Percentiles rank a stretch among this genome's conserved stretches.
Conservation (phyloP, 2,888 invertebrate genomes). For the Cephus pulcher region DNA sequence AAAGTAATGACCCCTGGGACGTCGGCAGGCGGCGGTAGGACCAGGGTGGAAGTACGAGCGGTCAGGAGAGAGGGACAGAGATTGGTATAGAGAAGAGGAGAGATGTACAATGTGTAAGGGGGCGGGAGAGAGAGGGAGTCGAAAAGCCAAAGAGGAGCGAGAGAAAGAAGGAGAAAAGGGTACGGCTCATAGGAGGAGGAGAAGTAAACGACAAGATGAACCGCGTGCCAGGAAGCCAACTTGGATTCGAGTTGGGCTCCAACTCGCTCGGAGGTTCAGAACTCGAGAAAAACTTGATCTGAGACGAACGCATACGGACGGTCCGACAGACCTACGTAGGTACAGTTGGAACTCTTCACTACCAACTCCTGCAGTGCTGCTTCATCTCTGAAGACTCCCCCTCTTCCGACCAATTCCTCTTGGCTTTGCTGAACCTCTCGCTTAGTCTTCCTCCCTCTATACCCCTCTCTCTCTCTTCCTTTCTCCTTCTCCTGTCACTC, state of each 20-base stretch:
- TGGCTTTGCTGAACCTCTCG: constrained; percentile 11
- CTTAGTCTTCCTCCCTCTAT: constrained; percentile 22
- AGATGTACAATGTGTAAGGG: neutral
- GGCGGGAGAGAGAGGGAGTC: constrained; percentile 7
- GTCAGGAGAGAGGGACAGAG: constrained; percentile 18
- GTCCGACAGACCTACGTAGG: constrained; percentile 21
- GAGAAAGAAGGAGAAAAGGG: constrained; percentile 17
- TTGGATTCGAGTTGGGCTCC: constrained; percentile 54
- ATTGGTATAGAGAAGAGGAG: constrained; percentile 22
- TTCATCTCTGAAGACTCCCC: constrained; percentile 50
- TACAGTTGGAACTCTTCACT: constrained; percentile 37
- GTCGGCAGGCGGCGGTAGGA: constrained; percentile 5
- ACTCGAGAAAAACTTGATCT: constrained; percentile 65
- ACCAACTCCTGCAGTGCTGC: constrained; percentile 39
- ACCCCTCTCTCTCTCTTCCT: constrained; percentile 10
- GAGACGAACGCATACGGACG: constrained; percentile 52
- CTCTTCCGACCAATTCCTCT: constrained; percentile 28
- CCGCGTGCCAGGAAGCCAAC: constrained; percentile 65
- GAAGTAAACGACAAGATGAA: constrained; percentile 45
- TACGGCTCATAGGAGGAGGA: constrained; percentile 13
- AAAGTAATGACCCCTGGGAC: constrained; percentile 38
- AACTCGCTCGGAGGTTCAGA: constrained; percentile 30
- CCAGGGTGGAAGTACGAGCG: constrained; percentile 4
- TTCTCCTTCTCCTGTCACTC: constrained; percentile 24
- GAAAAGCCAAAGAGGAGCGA: constrained; percentile 3